These are phyloP conservation scores for Chlorocebus sabaeus DNA, from an alignment of 2,113 vertebrate species.

Conservation along the genomic window DNA sequence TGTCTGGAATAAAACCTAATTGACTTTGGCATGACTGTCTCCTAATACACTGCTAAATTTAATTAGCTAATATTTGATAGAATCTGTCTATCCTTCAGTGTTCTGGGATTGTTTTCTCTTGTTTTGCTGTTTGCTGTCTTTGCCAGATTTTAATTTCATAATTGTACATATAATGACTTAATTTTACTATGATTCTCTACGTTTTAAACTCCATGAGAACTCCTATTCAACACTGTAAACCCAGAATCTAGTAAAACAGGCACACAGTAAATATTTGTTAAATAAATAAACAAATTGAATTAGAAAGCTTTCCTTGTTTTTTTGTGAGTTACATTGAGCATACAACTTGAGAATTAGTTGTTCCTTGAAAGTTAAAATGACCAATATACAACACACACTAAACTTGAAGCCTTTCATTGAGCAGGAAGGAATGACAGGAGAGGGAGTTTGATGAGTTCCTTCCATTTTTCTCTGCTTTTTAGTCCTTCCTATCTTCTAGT, in stretches of 20 bases:
- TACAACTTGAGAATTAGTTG: neutral
- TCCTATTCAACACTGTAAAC: neutral
- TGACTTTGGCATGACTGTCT: neutral
- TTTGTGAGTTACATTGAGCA: neutral
- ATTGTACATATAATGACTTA: neutral
- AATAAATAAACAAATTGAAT: neutral
- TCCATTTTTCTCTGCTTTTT: neutral
- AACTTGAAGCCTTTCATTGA: neutral
- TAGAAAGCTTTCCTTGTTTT: neutral
- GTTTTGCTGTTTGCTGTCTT: neutral
- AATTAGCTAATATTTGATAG: neutral
- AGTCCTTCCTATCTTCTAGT: neutral
- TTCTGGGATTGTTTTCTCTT: neutral
- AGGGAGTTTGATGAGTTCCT: neutral
- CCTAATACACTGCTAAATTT: neutral
- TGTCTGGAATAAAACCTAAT: neutral
- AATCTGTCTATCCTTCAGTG: neutral
- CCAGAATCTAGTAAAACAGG: neutral
- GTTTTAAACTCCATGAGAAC: neutral
- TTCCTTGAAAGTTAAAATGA: neutral
- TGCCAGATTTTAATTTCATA: neutral
- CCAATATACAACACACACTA: neutral
- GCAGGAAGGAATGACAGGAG: neutral
- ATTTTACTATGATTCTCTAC: neutral
- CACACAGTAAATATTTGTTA: neutral